Evolutionary conservation across 2,797 vertebrate species (phyloP), one percentile per base, ranked within the genome.

Genomic region (Enteromius viviparus): DNA sequence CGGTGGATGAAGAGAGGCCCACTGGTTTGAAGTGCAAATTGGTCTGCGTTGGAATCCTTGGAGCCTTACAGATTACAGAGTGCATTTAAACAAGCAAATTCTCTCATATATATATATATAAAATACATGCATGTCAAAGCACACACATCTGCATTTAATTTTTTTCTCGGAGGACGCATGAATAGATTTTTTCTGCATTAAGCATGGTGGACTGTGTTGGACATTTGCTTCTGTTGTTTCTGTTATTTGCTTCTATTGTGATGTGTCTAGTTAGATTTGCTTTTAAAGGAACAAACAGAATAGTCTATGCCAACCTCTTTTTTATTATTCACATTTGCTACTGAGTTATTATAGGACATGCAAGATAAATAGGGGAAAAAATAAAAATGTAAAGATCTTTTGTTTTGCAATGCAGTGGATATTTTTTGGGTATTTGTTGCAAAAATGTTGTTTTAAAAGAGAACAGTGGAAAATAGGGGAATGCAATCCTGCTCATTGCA

Each of bases 21-120:
- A 90, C 90, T 90, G 93, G 94, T 96, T 92, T 95, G 95, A 95
- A 96, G 95, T 97, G 95, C 94, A 96, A 95, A 96, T 96, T 90
- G 94, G 92, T 94, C 94, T 91, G 84, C 89, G 91, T 90, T 94
- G 94, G 94, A 95, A 92, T 78, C 29, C 65, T 93, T 93, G 86
- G 86, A 49, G 51, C 82, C 83, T 78, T 76, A 68, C 78, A 85
- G 85, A 85, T 69, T 58, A 71, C 62, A 45, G 60, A 26, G 53
- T 65, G 76, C 64, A 32, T 86, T 68, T 81, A 65, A 87, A 86
- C 84, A 53, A 76, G 77, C 40, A 80, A 77, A 82, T 75, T n/a
- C 40, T 86, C 64, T 86, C 11, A 11, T 45, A 45, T 11, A 45
- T 42, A 10, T 42, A 45, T 45, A 45, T 45, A 15, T 70, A 49